Evolutionary conservation across 2,113 vertebrate genomes (phyloP), one percentile per base, ranked within the genome.

Genomic region (Ptychochromis oligacanthus): DNA sequence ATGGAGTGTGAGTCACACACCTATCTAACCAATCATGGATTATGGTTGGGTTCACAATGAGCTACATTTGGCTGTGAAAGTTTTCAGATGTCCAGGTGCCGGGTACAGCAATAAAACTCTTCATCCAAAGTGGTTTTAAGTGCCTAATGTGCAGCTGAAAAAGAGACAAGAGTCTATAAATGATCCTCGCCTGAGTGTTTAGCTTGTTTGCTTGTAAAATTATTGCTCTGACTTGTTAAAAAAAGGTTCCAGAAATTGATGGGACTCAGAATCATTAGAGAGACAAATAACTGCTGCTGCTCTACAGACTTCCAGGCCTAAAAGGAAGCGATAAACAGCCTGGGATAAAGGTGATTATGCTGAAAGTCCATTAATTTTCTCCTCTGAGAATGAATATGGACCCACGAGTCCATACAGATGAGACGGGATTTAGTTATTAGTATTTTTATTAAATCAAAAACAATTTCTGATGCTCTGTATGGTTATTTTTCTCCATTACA

Each of bases 311-410:
- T 79, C 18, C 60, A 14, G 56, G 67, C 58, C 74, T 52, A 75
- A 75, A 75, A 82, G 57, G 52, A 75, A n/a, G 85, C 20, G 58
- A 58, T 82, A 77, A 87, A 85, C 82, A 49, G 49, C 64, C 22
- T 20, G 11, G 17, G 59, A 80, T 64, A 26, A 70, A 81, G 59
- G 81, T 17, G 74, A 86, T 83, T 81, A 75, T 57, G 75, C 3
- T 54, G 31, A 60, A 72, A 74, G 57, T 34, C 70, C 79, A 82
- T 85, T 87, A 26, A 82, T 80, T 67, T 80, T 20, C 62, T 80
- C 77, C 77, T 77, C 57, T 52, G 58, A 87, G 78, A 43, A 62
- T 61, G 64, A 28, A 62, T 80, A 3, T 17, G 20, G 43, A 56
- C 52, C 58, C 43, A 9, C 2, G 17, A 26, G 59, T 77, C 56